phyloP scores from a whole-genome alignment of 1,140 invertebrate species.

The Drosophila murphyi region DNA sequence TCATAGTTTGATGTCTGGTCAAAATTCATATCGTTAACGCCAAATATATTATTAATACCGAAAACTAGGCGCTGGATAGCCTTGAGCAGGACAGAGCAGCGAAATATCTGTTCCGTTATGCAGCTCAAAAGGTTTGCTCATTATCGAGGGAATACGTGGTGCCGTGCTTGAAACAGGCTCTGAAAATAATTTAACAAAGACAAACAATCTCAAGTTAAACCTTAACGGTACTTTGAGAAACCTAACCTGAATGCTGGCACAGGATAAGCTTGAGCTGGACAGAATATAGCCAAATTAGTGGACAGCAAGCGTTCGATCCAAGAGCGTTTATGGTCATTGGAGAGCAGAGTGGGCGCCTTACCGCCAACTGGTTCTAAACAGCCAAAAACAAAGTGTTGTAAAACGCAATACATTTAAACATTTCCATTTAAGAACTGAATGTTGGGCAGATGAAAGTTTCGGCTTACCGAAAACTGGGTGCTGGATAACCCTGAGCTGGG shows the following conservation, averaged over 20 bases:
- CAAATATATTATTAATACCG: slow-evolving; percentile 82
- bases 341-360: slow-evolving; percentile 88
- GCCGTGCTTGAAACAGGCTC: slow-evolving; percentile 84
- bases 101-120: slow-evolving; percentile 68
- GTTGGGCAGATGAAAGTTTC: slow-evolving; percentile 3
- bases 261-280: slow-evolving; percentile 89
- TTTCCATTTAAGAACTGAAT: slow-evolving; percentile 44
- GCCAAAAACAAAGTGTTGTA: not conserved
- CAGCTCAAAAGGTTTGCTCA: slow-evolving; percentile 85
- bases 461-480: slow-evolving; percentile 84
- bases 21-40: no score
- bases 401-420: not conserved
- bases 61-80: slow-evolving; percentile 88
- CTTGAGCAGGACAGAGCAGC: slow-evolving; percentile 87
- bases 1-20: no score
- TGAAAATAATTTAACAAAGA: slow-evolving; percentile 46
- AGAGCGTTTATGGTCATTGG: slow-evolving; percentile 86
- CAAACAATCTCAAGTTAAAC: not conserved
- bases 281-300: slow-evolving; percentile 79
- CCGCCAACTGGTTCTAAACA: slow-evolving; percentile 89
- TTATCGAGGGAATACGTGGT: slow-evolving; percentile 75
- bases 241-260: slow-evolving; percentile 88
- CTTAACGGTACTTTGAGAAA: not conserved
- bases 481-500: slow-evolving; percentile 88
- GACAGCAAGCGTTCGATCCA: slow-evolving; percentile 85